Evolutionary conservation across 2,797 vertebrate genomes (phyloP), one percentile per base, ranked within the genome.

Genomic region (Numenius phaeopus): DNA sequence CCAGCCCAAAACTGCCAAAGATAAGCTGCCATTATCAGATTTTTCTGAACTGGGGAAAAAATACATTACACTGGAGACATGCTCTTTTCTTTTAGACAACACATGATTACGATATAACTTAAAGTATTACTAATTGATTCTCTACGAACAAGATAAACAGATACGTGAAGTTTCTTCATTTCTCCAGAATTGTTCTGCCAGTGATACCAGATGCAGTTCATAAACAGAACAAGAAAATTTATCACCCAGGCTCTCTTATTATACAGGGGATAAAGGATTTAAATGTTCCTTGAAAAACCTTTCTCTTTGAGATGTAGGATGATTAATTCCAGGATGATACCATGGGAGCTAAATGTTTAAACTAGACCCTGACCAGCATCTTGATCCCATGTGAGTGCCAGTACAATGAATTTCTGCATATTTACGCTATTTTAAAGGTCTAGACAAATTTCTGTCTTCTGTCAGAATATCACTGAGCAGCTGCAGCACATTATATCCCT

Each of bases 101-200:
- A 52, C 1, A 2, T 26, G 24, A 80, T 67, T 77, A 75, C 92
- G 70, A 59, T 82, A 79, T n/a, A 87, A 72, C 32, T 78, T 78
- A 22, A 11, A 85, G 40, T 73, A 91, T 89, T 87, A 70, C 55
- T 96, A 95, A 96, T 83, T 85, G 81, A 85, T 92, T 92, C 32
- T 57, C 40, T 85, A 9, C n/a, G 82, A 87, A 67, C 40, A 52
- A 92, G 86, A 80, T 90, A 59, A 32, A 83, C 39, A 87, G 62
- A 54, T 83, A 40, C 0, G 5, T 57, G 21, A 83, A 83, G 40
- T 86, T 82, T 87, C 75, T 87, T 91, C 16, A 6, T 86, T 93
- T 77, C 55, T 83, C 39, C 54, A 67, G 18, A 55, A 78, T 14
- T 52, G 34, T 93, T 87, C 70, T 94, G 39, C 54, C 24, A 54